A percentile compares a stretch with the other conserved stretches of the same genome.
Evolutionary conservation across 2,888 invertebrate genomes (phyloP).

Genomic region (Bimastos eiseni): DNA sequence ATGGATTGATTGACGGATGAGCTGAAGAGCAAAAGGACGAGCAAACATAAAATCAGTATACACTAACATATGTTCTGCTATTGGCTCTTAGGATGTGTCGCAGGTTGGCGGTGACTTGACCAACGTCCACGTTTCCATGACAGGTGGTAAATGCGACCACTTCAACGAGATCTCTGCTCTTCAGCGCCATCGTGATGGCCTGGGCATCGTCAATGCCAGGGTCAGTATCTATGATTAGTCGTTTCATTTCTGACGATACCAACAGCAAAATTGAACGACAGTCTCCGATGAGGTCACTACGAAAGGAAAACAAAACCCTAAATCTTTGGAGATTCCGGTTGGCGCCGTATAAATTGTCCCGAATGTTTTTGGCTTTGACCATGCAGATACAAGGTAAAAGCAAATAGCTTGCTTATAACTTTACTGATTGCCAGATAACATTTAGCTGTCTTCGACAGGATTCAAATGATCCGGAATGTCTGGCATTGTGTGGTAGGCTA

Average conservation of each 20-base stretch:
- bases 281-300: too few species aligned
- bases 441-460: too few species aligned
- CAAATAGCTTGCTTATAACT: too few species aligned
- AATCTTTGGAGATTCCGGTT: too few species aligned
- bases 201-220: slow-evolving; percentile 60
- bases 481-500: too few species aligned
- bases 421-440: too few species aligned
- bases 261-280: background rate
- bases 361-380: too few species aligned
- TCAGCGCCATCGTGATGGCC: slow-evolving; percentile 57
- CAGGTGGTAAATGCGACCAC: slow-evolving; percentile 75
- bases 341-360: too few species aligned
- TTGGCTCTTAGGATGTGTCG: slow-evolving; percentile 47
- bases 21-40: background rate
- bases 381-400: too few species aligned
- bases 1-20: background rate
- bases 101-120: slow-evolving; percentile 51
- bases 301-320: too few species aligned
- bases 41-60: background rate
- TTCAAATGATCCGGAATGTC: too few species aligned
- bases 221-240: slow-evolving; percentile 57
- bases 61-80: background rate
- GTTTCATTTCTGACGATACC: background rate
- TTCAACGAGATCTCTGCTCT: slow-evolving; percentile 62
- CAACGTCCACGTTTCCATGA: slow-evolving; percentile 61